Evolutionary conservation across 2,113 vertebrate species (phyloP).

Genomic region (Mastomys natalensis): DNA sequence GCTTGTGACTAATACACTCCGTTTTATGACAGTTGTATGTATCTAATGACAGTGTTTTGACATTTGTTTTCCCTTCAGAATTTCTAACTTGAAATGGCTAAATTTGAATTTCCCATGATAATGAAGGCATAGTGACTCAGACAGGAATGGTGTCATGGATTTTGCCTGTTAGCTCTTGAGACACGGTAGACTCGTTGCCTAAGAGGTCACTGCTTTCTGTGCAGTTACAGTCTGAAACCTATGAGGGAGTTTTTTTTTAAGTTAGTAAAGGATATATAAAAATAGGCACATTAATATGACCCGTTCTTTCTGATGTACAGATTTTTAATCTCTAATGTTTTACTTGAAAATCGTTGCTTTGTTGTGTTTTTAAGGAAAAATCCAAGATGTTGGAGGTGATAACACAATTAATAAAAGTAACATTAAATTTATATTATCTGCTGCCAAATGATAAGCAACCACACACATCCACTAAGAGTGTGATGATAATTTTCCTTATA

Average conservation of each 20-base stretch:
- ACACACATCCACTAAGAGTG: not conserved
- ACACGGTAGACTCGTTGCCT: not conserved
- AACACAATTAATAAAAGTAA: conserved; percentile 10
- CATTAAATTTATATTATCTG: not conserved
- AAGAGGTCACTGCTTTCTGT: not conserved
- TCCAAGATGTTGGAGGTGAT: not conserved
- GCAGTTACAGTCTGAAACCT: not conserved
- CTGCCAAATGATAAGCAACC: not conserved
- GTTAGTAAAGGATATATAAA: not conserved
- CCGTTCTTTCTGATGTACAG: not conserved
- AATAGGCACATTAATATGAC: not conserved
- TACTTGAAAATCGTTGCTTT: not conserved
- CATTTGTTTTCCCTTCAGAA: conserved; percentile 21
- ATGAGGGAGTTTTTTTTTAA: not conserved
- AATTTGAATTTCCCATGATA: not conserved
- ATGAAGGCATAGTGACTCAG: not conserved
- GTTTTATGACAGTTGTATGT: not conserved
- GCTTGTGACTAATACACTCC: not conserved
- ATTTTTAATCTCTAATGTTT: not conserved
- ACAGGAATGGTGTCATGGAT: not conserved
- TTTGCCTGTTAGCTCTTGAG: not conserved
- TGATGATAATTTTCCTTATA: not conserved
- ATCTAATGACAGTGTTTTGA: conserved; percentile 6
- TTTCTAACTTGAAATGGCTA: conserved; percentile 50
- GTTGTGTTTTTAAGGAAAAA: conserved; percentile 11